Evolutionary conservation across 2,113 vertebrate species (phyloP), one percentile per base, ranked within the genome.

Genomic region (Larimichthys polyactis): DNA sequence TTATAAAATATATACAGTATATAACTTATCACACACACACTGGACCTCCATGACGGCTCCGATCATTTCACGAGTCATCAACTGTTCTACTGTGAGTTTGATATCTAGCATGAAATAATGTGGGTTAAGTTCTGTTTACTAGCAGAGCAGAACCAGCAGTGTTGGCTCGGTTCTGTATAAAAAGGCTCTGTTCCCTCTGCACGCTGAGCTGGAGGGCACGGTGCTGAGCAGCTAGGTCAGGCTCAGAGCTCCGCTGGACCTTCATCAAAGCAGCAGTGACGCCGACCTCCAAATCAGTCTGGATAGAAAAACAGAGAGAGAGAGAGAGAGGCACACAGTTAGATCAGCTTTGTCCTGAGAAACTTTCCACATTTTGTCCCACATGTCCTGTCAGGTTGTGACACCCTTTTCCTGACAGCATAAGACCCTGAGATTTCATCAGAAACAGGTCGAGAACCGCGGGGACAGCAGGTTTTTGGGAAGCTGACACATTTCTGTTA

Each of bases 191-290:
- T 71, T 75, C 81, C 63, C 43, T 65, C 52, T 75, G 82, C 65
- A 11, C 51, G 19, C 54, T 11, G 78, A 83, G 67, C 75, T 20
- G 71, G 62, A 87, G 71, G 69, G 68, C 78, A 75, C 72, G 54
- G 75, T 72, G 75, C 83, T 76, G 89, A 88, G 87, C 75, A 87
- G 87, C 73, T 24, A 68, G 87, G 82, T 83, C 90, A 78, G 76
- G 40, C 51, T 72, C 72, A 15, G 84, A 84, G 69, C 70, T 59
- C 48, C 2, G 14, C 79, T 72, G 84, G 82, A 75, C 60, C 65
- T 5, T 64, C 86, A 77, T 90, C 83, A 89, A 80, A 81, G 74
- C 66, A 67, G 80, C 2, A 0, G 27, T 1, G 79, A 55, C 17
- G 70, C 19, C 52, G 1, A 46, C 29, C 32, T 60, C 62, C 59